A percentile compares a stretch with the other conserved stretches of the same genome.
Evolutionary conservation across 1,140 invertebrate species (phyloP).

Genomic region (Cecropterus lyciades): DNA sequence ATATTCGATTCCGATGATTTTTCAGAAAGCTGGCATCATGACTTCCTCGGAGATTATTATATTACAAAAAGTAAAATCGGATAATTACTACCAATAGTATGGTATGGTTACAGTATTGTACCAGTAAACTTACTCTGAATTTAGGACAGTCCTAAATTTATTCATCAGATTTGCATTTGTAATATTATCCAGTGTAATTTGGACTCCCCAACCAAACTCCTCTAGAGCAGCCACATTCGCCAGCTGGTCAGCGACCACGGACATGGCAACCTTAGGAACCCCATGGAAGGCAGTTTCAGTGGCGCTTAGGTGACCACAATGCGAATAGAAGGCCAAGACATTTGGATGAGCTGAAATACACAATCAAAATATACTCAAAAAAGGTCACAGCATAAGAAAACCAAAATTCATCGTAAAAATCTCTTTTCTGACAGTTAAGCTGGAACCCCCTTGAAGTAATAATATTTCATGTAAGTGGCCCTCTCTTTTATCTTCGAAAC

Average conservation of each 20-base stretch:
- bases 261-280: slow-evolving; percentile 35
- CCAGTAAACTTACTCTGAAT: slow-evolving; percentile 85
- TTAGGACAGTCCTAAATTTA: slow-evolving; percentile 80
- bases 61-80: no score
- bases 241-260: slow-evolving; percentile 33
- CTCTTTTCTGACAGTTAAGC: no score
- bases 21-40: no score
- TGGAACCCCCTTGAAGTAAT: no score
- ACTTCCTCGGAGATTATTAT: no score
- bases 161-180: slow-evolving; percentile 84
- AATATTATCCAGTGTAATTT: slow-evolving; percentile 84
- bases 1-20: no score
- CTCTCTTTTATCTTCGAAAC: slow-evolving; percentile 32
- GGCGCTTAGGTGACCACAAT: slow-evolving; percentile 87
- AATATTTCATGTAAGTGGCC: no score
- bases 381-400: no score
- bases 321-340: slow-evolving; percentile 88
- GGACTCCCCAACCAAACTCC: slow-evolving; percentile 33
- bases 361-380: no score
- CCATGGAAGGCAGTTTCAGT: slow-evolving; percentile 36
- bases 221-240: slow-evolving; percentile 33
- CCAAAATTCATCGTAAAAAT: no score
- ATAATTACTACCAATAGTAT: no score
- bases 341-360: slow-evolving; percentile 87
- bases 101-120: no score